Conservation (phyloP, 2,113 vertebrate species). For the Ctenomys sociabilis region DNA sequence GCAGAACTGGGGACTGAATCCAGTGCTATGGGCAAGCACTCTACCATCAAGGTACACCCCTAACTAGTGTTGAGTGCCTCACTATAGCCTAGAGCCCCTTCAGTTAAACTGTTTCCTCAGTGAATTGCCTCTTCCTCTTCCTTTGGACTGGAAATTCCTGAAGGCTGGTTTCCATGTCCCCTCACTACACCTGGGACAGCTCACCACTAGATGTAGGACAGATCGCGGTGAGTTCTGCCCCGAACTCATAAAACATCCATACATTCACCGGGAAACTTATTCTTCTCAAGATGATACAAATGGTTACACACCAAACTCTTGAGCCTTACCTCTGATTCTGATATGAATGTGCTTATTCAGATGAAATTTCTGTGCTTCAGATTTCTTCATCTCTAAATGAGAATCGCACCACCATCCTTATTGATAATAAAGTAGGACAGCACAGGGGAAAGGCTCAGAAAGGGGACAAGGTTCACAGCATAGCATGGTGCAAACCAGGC, state of each 20-base stretch:
- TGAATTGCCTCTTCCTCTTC: neutral
- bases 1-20: neutral
- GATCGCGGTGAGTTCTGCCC: neutral
- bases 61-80: constrained; percentile 11
- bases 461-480: neutral
- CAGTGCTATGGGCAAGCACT: neutral
- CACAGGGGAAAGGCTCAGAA: neutral
- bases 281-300: neutral
- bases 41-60: neutral
- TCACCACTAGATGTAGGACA: neutral
- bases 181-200: neutral
- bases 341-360: neutral
- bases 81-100: neutral
- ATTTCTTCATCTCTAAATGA: neutral
- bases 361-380: neutral
- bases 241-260: neutral
- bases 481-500: neutral
- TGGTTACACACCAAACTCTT: neutral
- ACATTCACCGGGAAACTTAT: neutral
- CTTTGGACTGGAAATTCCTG: constrained; percentile 1
- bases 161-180: neutral
- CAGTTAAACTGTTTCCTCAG: constrained; percentile 2
- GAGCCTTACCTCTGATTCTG: neutral
- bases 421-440: neutral
- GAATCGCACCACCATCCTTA: neutral